Base-by-base conservation (phyloP, 2,113 vertebrate species). In the Calcarius ornatus region DNA sequence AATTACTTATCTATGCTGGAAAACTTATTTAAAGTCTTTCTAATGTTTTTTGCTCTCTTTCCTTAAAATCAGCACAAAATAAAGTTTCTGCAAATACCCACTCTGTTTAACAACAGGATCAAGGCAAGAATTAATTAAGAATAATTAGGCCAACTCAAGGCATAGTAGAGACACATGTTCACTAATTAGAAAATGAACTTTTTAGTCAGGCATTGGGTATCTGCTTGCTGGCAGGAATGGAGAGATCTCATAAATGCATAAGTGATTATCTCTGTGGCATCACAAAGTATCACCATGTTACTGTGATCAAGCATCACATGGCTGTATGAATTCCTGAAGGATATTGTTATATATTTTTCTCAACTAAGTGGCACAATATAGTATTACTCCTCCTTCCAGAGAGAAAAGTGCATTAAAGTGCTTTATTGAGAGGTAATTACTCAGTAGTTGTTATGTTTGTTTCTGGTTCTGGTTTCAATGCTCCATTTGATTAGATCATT, bases 81-180 rank as follows among this genome's bases (percentile, higher is more conserved):
- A 81, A 92, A 85, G 37, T 66, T 88, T 95, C 78, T 95, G 10
- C 42, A 35, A 48, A 50, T 73, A 72, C 31, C 48, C 28, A 30
- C 33, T 92, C 24, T 83, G 35, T 88, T 89, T 56, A 86, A 76
- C 50, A 93, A 23, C 60, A 57, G 50, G 93, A 64, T 68, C n/a
- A 93, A 95, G 42, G 28, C 37, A 65, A 94, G 48, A 81, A 82
- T 73, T 92, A 91, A 93, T 71, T 95, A 75, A 90, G 48, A 56
- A 72, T 94, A 91, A 94, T 61, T 92, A 89, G 86, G n/a, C 45
- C 59, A 94, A 64, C 27, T 12, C 5, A 6, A 96, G 35, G 20
- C 63, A 63, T 73, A 83, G 71, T 87, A 76, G 51, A 93, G 85
- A 91, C 53, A 81, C 7, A 6, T 78, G 48, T 85, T 95, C 56